Evolutionary conservation across 2,113 vertebrate species (phyloP).

Genomic region (Scomber colias): DNA sequence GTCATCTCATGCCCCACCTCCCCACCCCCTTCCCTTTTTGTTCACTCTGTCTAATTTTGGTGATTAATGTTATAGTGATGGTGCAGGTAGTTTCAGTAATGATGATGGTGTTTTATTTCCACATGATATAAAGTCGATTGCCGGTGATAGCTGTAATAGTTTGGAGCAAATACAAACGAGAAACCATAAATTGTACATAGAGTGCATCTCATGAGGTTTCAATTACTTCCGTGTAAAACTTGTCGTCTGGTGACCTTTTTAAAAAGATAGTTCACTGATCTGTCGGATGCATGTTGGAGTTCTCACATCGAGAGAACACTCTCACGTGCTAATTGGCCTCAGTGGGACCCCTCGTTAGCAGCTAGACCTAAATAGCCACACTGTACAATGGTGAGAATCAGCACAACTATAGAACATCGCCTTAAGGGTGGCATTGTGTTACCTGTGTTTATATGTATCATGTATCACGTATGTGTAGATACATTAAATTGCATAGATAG

Average conservation of each 20-base stretch:
- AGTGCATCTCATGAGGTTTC: not conserved
- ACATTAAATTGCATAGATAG: too few relatives aligned
- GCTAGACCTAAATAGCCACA: constrained; percentile 1
- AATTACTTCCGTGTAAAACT: not conserved
- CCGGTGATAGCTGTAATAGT: not conserved
- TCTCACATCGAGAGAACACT: constrained; percentile 20
- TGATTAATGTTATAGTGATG: not conserved
- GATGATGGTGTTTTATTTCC: not conserved
- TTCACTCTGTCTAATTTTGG: not conserved
- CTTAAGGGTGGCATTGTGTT: not conserved
- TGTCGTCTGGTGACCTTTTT: constrained; percentile 8
- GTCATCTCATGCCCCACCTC: not conserved
- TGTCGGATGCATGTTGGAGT: not conserved
- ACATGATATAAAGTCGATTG: not conserved
- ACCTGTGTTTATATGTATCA: constrained; percentile 20
- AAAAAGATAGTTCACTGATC: constrained; percentile 2
- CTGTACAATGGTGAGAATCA: constrained; percentile 25
- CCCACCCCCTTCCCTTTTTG: not conserved
- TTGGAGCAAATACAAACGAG: not conserved
- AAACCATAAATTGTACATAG: not conserved
- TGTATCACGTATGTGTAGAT: too few relatives aligned
- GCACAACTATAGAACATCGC: not conserved
- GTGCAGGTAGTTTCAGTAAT: not conserved
- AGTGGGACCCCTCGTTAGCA: constrained; percentile 2
- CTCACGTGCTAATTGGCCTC: constrained; percentile 46